Evolutionary conservation across 2,797 vertebrate species (phyloP), one percentile per base, ranked within the genome.

Genomic region (Alectoris magna): DNA sequence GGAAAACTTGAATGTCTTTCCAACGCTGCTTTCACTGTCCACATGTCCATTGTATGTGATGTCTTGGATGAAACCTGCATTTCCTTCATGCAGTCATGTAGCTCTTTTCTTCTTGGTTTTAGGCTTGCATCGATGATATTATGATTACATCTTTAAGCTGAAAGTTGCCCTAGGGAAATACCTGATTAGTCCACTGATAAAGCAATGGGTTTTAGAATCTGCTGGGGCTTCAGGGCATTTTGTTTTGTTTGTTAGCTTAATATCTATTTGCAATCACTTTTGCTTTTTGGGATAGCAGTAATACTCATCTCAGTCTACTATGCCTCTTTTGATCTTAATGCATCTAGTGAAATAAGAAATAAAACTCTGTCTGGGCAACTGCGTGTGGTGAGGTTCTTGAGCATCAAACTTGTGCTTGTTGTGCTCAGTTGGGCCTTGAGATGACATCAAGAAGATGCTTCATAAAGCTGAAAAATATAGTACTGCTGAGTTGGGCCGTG

Each of bases 371-470:
- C 19, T 46, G 14, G 46, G 31, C 58, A 90, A 56, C 49, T 79
- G 59, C 39, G 18, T 43, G 2, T 43, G 10, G 53, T 83, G 34
- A 51, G 63, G 39, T 46, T 92, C 71, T 70, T 59, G n/a, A 77
- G n/a, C 29, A 71, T 80, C 69, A 59, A n/a, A 43, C n/a, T 80
- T 70, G 88, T 94, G 73, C 56, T 82, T 77, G 41, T 74, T 91
- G 84, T 60, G n/a, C 44, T 87, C n/a, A 31, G 21, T 58, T 87
- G 74, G 62, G 69, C 48, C 64, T 85, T 68, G 64, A 79, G 66
- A 76, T 88, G 56, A 41, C 23, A 75, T 48, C 41, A 76, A 36
- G 44, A 71, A 91, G 29, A 26, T 69, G 41, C 12, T 91, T 82
- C 66, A 44, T 63, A 63, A 63, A 75, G 56, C 7, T 39, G 64